Conservation (phyloP, 2,797 vertebrate species). For the Lagodon rhomboides region DNA sequence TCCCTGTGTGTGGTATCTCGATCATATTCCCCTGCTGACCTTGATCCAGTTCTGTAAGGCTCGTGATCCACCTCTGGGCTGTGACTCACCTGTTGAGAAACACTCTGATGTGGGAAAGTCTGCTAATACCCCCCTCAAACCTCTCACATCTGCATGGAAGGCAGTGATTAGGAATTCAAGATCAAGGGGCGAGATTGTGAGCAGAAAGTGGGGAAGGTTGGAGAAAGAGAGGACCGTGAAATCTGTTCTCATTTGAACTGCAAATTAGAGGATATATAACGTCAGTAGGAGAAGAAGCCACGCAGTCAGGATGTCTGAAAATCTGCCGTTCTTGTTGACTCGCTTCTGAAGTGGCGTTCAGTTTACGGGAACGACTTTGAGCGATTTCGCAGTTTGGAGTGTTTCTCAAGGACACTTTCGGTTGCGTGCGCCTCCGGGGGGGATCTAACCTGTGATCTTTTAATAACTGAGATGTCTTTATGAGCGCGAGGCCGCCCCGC, state of each 20-base stretch:
- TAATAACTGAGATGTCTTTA: conserved; percentile 48
- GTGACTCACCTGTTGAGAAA: conserved; percentile 4
- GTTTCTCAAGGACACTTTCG: conserved; percentile 43
- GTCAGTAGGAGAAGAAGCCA: neutral
- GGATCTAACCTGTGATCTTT: conserved; percentile 53
- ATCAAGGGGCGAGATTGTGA: neutral
- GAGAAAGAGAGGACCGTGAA: neutral
- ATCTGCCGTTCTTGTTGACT: neutral
- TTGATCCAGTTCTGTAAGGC: neutral
- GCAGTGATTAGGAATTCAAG: too few species aligned
- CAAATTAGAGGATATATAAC: neutral
- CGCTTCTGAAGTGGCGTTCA: neutral
- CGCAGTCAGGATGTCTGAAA: neutral
- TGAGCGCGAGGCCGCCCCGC: conserved; percentile 1
- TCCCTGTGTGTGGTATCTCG: neutral
- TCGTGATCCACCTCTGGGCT: neutral
- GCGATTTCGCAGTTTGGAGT: conserved; percentile 25
- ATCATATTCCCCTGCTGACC: neutral
- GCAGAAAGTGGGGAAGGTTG: too few species aligned
- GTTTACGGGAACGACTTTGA: conserved; percentile 12
- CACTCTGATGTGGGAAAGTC: conserved; percentile 4
- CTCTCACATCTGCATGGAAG: neutral
- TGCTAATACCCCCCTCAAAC: neutral
- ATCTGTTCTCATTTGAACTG: neutral
- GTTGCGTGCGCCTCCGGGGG: neutral